Base-by-base conservation (phyloP, 2,888 invertebrate genomes). In the Stenodema calcarata region DNA sequence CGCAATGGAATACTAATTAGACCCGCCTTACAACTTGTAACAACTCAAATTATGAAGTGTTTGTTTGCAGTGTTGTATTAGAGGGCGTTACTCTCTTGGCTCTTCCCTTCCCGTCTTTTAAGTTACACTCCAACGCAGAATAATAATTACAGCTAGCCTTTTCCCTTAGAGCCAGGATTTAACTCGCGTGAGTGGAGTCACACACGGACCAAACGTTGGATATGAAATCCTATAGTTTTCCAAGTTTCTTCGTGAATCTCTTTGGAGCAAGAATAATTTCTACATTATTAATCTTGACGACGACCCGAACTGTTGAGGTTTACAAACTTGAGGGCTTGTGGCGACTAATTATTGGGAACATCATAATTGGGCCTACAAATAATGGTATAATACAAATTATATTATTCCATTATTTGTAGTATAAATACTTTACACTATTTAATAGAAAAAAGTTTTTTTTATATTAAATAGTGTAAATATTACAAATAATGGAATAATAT, bases 21-120 rank as follows among this genome's bases (percentile, higher is more conserved):
- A 84, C 44, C 80, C 30, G 84, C 84, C 73, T 84, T 73, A 75
- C 84, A 84, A 84, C 84, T 84, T 75, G 84, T 84, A 73, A 84
- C 84, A 84, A 84, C 84, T 84, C 84, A 73, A 84, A 84, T 84
- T 84, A 84, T 84, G 84, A 84, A 84, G 84, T 84, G 84, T 84
- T 84, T 84, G 84, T 84, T 84, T 84, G 84, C 84, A 28, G 73
- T 73, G 84, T 75, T 84, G 73, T 84, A 84, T 84, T 73, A 84
- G 75, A 47, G 73, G 23, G 84, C 54, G 73, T 84, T 84, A 44
- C 84, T 28, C 80, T 50, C 54, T 18, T 14, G 54, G 47, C 28
- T 16, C 80, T 27, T 54, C 79, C 4, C 35, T n/a, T n/a, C 28
- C 50, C 75, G 28, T 84, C 73, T 73, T 84, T 54, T 16, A 44